Conservation (phyloP, 2,113 vertebrate genomes). For the Thamnophis sirtalis region DNA sequence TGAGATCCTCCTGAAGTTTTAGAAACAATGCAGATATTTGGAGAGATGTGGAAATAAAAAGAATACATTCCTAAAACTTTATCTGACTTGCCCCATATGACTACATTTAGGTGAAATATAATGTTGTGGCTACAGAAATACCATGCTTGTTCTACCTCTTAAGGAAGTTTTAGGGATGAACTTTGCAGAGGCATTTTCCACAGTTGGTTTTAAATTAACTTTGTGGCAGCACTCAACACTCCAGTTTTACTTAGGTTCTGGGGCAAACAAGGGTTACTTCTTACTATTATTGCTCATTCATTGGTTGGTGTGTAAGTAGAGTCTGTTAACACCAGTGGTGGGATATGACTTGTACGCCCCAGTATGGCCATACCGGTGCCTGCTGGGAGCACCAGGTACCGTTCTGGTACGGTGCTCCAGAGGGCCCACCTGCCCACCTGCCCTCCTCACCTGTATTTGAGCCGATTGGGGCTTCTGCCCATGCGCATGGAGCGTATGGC, state of each 20-base stretch:
- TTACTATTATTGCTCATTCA: neutral
- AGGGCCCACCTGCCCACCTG: too few species aligned
- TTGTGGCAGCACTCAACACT: neutral
- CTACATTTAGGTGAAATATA: neutral
- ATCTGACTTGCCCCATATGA: neutral
- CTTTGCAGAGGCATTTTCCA: neutral
- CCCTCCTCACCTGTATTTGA: too few species aligned
- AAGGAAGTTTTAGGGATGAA: neutral
- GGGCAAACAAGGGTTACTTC: neutral
- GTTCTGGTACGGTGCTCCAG: too few species aligned
- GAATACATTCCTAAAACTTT: neutral
- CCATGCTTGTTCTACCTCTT: neutral
- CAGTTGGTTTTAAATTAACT: neutral
- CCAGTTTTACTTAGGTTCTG: neutral
- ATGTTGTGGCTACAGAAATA: neutral
- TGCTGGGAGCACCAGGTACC: too few species aligned
- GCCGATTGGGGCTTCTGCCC: too few species aligned
- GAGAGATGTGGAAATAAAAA: neutral
- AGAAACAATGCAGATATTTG: neutral
- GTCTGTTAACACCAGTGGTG: neutral
- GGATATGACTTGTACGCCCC: too few species aligned
- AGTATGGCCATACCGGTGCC: too few species aligned
- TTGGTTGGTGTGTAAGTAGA: neutral
- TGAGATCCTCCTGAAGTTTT: neutral
- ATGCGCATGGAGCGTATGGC: too few species aligned